These are phyloP conservation scores for Bucco capensis DNA, from an alignment of 2,113 vertebrate genomes.

Conservation along the genomic window DNA sequence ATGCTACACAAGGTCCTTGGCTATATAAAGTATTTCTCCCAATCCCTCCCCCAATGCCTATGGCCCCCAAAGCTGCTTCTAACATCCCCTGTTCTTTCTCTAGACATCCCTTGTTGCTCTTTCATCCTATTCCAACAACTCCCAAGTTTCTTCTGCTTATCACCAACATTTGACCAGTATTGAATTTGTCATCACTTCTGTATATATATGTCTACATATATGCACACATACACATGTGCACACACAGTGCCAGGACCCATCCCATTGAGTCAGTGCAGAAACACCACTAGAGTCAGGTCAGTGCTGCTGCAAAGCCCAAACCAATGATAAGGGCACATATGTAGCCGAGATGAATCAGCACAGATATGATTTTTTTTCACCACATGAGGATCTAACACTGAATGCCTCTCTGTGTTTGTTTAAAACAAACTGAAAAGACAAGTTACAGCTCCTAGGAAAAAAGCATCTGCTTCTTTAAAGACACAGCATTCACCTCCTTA, in stretches of 20 bases:
- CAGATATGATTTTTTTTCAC: not conserved
- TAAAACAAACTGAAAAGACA: not conserved
- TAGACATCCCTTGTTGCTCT: not conserved
- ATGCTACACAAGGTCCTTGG: not conserved
- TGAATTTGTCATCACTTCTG: not conserved
- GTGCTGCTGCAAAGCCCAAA: not conserved
- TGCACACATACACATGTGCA: no score
- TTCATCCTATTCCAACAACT: not conserved
- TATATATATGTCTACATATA: accelerated
- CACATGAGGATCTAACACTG: not conserved
- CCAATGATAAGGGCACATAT: not conserved
- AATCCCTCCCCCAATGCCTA: not conserved
- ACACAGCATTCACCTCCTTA: not conserved
- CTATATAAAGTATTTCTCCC: not conserved
- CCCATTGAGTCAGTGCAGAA: not conserved
- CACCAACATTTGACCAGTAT: not conserved
- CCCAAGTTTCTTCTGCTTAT: not conserved
- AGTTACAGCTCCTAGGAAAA: not conserved
- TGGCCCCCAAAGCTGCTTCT: not conserved
- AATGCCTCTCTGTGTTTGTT: not conserved
- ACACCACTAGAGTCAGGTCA: not conserved
- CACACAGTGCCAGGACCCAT: accelerated
- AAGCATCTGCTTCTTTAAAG: not conserved
- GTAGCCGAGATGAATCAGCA: not conserved
- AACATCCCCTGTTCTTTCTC: not conserved